Percentiles rank a stretch among this genome's conserved stretches.
Evolutionary conservation across 2,113 vertebrate species (phyloP).

Genomic region (Crotalus helleri): DNA sequence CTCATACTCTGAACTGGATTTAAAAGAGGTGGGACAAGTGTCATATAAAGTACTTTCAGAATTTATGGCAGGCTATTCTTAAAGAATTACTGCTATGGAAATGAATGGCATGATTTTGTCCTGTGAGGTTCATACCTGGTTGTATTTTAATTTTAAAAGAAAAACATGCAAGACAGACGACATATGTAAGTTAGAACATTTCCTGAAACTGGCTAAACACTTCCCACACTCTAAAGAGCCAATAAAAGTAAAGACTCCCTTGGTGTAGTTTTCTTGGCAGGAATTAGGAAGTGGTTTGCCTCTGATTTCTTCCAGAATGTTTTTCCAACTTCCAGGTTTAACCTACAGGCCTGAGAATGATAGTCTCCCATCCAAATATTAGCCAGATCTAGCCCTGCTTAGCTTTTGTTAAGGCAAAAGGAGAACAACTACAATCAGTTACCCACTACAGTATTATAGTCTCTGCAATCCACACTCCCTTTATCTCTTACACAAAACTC

Average conservation of each 20-base stretch:
- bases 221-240: not conserved
- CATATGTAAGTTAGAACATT: not conserved
- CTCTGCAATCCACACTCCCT: not conserved
- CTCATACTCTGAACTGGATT: not conserved
- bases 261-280: not conserved
- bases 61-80: not conserved
- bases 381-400: not conserved
- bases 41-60: conserved; percentile 11
- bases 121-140: not conserved
- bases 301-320: not conserved
- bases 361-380: not conserved
- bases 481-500: not conserved
- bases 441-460: not conserved
- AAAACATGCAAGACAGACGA: not conserved
- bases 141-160: not conserved
- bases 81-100: not conserved
- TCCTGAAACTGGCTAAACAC: not conserved
- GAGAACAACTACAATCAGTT: not conserved
- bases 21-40: not conserved
- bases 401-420: not conserved
- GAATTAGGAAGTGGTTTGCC: not conserved
- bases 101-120: not conserved
- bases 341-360: not conserved
- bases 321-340: not conserved
- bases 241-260: not conserved